These are phyloP conservation scores for Bos javanicus DNA, from an alignment of 2,113 vertebrate species.

Conservation along the genomic window DNA sequence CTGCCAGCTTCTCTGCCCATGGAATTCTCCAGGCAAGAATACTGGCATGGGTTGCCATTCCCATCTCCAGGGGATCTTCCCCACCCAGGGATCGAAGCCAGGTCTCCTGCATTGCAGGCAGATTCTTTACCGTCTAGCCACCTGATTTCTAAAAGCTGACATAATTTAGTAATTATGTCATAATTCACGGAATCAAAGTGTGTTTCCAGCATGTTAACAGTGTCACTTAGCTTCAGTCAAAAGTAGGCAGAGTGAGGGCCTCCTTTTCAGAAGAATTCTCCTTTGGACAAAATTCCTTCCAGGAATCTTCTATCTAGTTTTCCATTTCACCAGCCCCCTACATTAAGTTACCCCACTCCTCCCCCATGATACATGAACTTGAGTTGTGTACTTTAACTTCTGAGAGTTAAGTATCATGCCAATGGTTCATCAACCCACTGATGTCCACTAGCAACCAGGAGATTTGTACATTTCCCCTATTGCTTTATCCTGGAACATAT, in stretches of 20 bases:
- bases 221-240: too few species aligned
- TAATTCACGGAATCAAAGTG: neutral
- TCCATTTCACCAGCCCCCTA: neutral
- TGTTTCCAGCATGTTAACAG: neutral
- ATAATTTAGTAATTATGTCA: neutral
- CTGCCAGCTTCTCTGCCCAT: neutral
- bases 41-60: neutral
- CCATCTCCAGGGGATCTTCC: neutral
- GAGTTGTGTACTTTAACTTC: neutral
- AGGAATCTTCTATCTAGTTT: neutral
- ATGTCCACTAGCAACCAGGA: neutral
- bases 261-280: neutral
- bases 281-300: neutral
- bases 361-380: fast-evolving
- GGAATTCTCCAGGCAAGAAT: neutral
- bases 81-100: neutral
- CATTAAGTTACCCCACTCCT: fast-evolving
- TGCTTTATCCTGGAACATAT: neutral
- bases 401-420: neutral
- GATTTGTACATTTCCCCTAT: too few species aligned
- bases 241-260: neutral
- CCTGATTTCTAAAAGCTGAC: neutral
- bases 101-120: neutral
- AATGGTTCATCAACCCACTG: neutral
- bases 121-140: neutral